Conservation (phyloP, 2,888 invertebrate genomes). For the Entomobrya proxima region DNA sequence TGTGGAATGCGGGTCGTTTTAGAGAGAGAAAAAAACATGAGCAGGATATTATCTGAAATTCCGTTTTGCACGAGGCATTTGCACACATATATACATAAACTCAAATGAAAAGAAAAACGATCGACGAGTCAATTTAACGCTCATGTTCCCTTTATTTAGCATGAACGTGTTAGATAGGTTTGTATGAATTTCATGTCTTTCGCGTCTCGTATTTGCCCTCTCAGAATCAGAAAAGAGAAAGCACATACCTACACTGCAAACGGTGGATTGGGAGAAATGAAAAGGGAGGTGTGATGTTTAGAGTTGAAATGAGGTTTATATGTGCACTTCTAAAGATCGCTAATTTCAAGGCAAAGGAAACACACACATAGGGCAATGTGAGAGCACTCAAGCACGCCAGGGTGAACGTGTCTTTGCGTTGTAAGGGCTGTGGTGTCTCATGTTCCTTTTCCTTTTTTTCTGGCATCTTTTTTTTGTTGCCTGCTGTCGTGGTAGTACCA, state of each 20-base stretch:
- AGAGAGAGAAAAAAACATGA: too few relatives aligned
- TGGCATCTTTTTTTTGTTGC: not conserved
- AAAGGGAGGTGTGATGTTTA: not conserved
- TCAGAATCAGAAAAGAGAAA: not conserved
- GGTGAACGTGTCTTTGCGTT: not conserved
- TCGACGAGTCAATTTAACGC: not conserved
- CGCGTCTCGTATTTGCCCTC: too few relatives aligned
- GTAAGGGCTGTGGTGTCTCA: not conserved
- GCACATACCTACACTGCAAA: not conserved
- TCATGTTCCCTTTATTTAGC: not conserved
- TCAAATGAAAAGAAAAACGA: too few relatives aligned
- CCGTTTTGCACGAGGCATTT: too few relatives aligned
- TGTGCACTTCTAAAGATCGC: constrained; percentile 3
- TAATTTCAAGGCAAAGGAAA: not conserved
- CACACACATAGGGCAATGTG: constrained; percentile 19
- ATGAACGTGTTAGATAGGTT: too few relatives aligned
- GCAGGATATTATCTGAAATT: too few relatives aligned
- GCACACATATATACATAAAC: too few relatives aligned
- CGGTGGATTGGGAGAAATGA: not conserved
- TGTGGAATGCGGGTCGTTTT: too few relatives aligned
- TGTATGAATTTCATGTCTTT: not conserved
- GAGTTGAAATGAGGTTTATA: constrained; percentile 9
- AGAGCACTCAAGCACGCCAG: constrained; percentile 27
- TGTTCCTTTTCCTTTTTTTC: not conserved
- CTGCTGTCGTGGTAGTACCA: not conserved